A percentile compares a stretch with the other conserved stretches of the same genome.
Conservation (phyloP, 2,113 vertebrate species). For the Dromiciops gliroides region DNA sequence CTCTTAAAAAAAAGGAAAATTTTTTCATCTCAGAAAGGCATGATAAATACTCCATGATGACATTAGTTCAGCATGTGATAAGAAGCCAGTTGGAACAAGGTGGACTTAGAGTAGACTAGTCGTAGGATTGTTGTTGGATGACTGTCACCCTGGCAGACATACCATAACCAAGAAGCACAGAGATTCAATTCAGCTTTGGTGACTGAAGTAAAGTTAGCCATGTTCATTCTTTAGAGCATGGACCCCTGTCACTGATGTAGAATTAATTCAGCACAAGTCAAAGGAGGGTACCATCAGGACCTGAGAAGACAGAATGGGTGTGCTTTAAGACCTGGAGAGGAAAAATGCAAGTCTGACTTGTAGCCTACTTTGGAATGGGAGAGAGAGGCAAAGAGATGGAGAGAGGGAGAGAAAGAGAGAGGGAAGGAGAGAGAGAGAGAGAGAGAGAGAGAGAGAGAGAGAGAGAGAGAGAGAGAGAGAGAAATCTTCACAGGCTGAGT, state of each 20-base stretch:
- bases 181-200: constrained; percentile 44
- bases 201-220: constrained; percentile 21
- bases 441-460: not conserved
- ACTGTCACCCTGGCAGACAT: constrained; percentile 33
- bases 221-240: not conserved
- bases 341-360: not conserved
- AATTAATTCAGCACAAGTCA: not conserved
- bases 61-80: constrained; percentile 3
- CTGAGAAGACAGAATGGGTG: constrained; percentile 13
- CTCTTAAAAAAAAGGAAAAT: not conserved
- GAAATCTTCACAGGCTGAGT: constrained; percentile 21
- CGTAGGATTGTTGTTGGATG: not conserved
- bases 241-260: not conserved
- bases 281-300: not conserved
- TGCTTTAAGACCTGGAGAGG: constrained; percentile 27
- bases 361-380: not conserved
- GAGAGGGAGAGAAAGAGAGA: not conserved
- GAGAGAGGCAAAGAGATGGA: no score
- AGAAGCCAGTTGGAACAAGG: not conserved
- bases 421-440: not conserved
- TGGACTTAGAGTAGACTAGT: not conserved
- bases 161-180: constrained; percentile 17
- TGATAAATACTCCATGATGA: not conserved
- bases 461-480: not conserved
- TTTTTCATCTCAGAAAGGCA: constrained; percentile 26